A percentile compares a stretch with the other conserved stretches of the same genome.
Evolutionary conservation across 1,140 invertebrate species (phyloP).

Genomic region (Planococcus citri): DNA sequence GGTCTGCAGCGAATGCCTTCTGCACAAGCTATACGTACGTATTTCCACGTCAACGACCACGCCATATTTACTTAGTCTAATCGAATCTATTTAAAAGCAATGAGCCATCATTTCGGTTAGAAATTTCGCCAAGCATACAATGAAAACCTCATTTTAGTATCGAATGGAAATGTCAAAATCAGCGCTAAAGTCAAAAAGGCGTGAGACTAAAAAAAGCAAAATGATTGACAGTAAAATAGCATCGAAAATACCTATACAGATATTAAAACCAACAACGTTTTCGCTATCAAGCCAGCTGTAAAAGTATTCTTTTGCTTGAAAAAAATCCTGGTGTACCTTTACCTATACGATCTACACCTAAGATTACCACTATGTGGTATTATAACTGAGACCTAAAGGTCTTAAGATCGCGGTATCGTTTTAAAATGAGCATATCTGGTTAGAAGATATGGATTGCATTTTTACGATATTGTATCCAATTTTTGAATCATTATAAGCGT

Average conservation of each 20-base stretch:
- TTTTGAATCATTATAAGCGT: too few species aligned
- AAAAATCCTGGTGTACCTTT: too few species aligned
- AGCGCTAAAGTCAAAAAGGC: background rate
- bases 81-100: slow-evolving; percentile 7
- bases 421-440: too few species aligned
- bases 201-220: background rate
- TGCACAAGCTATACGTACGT: too few species aligned
- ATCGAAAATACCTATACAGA: background rate
- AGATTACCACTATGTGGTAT: too few species aligned
- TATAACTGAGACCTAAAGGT: too few species aligned
- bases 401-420: too few species aligned
- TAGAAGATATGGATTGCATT: too few species aligned
- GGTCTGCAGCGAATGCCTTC: too few species aligned
- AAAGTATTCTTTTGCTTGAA: background rate
- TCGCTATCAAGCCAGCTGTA: background rate
- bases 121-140: background rate
- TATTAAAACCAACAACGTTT: background rate
- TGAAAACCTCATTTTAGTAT: slow-evolving; percentile 4
- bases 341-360: too few species aligned
- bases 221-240: background rate
- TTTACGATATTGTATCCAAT: too few species aligned
- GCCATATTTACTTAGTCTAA: slow-evolving; percentile 8
- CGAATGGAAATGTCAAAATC: slow-evolving; percentile 6
- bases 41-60: background rate
- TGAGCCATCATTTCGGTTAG: background rate